Evolutionary conservation across 2,797 vertebrate species (phyloP).

Genomic region (Peromyscus aztecus): DNA sequence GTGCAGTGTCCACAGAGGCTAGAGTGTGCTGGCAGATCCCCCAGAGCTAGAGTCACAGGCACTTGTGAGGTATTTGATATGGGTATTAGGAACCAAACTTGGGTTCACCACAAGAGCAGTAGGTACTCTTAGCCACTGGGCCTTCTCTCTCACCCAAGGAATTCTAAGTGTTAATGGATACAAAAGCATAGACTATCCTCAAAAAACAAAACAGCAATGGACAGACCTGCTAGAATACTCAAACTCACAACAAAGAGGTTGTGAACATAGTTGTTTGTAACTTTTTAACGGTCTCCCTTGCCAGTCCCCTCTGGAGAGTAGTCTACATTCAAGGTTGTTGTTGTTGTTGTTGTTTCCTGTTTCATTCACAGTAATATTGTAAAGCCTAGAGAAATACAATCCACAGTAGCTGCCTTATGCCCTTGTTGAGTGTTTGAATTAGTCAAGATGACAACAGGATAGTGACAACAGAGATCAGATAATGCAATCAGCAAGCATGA

Average conservation of each 20-base stretch:
- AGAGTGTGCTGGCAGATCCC: not conserved
- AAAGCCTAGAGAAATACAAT: not conserved
- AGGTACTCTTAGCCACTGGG: not conserved
- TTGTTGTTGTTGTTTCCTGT: not conserved
- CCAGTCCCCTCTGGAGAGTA: not conserved
- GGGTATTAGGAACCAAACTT: not conserved
- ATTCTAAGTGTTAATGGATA: constrained; percentile 21
- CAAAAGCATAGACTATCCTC: not conserved
- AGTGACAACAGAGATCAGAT: not conserved
- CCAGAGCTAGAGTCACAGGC: not conserved
- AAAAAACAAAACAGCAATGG: not conserved
- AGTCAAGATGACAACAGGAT: not conserved
- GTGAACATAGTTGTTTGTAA: not conserved
- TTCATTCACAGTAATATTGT: constrained; percentile 11
- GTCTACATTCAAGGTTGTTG: not conserved
- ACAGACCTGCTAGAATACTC: not conserved
- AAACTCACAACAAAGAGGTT: not conserved
- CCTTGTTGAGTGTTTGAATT: constrained; percentile 11
- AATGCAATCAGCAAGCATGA: not conserved
- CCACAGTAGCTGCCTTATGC: not conserved
- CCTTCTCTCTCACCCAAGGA: not conserved
- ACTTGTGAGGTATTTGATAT: not conserved
- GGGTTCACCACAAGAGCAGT: not conserved
- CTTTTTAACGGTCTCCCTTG: not conserved
- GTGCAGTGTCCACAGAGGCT: not conserved